phyloP scores from a whole-genome alignment of 2,888 invertebrate species.

The Euplexia lucipara region DNA sequence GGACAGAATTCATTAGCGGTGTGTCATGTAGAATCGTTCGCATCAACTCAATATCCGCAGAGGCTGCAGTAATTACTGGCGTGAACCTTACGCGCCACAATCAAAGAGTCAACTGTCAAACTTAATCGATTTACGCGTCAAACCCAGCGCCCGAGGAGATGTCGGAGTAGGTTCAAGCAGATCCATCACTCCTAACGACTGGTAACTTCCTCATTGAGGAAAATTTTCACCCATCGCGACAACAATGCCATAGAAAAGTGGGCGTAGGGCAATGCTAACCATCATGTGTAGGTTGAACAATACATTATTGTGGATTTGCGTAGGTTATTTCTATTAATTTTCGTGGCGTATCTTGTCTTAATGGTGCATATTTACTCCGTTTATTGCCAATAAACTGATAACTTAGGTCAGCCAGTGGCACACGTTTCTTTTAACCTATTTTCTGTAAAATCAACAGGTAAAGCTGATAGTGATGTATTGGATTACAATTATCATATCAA shows the following conservation, averaged over 20 bases:
- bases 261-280: constrained; percentile 66
- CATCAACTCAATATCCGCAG: constrained; percentile 64
- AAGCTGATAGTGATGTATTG: constrained; percentile 81
- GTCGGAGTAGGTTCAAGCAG: constrained; percentile 73
- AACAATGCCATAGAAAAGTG: constrained; percentile 69
- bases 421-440: constrained; percentile 8
- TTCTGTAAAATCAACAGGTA: constrained; percentile 67
- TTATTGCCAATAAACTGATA: constrained; percentile 22
- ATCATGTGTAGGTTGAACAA: constrained; percentile 70
- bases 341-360: constrained; percentile 43
- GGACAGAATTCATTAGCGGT: constrained; percentile 87
- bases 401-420: not conserved
- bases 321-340: constrained; percentile 69
- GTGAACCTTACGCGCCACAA: constrained; percentile 80
- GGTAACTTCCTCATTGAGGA: constrained; percentile 73
- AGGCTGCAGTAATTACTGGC: constrained; percentile 79
- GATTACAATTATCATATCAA: constrained; percentile 88
- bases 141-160: constrained; percentile 73
- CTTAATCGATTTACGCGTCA: constrained; percentile 86
- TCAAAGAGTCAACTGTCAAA: constrained; percentile 84
- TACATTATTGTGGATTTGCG: constrained; percentile 62
- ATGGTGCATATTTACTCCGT: constrained; percentile 21
- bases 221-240: constrained; percentile 72
- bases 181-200: constrained; percentile 81
- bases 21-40: constrained; percentile 78